Evolutionary conservation across 2,113 vertebrate species (phyloP), one percentile per base, ranked within the genome.

Genomic region (Epinephelus cyanopodus): DNA sequence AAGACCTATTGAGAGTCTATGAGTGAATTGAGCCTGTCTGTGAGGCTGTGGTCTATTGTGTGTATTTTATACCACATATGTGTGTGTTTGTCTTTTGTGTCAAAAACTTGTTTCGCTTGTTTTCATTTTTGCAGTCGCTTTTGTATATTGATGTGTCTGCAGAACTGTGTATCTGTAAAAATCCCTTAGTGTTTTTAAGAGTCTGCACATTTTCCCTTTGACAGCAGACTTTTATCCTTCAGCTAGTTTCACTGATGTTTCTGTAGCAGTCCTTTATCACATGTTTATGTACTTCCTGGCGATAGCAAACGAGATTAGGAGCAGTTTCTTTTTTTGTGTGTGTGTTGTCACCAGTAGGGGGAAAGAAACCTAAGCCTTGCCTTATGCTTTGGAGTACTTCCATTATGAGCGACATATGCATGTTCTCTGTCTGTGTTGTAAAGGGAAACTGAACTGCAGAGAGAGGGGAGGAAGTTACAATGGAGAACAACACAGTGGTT

Each of bases 401-500:
- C 63, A 2, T 58, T 66, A 18, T 18, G 42, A 82, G 39, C 52
- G n/a, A 39, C 12, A 64, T 50, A 17, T 45, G 10, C 47, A 29
- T 69, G n/a, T 25, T 57, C n/a, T 85, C 45, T 73, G 8, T 56
- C 29, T 66, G 7, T 12, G 4, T 64, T 67, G 76, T 52, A 65
- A 87, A 84, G 52, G 83, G 76, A 91, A 92, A 87, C 66, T 27
- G 21, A 37, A 52, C 64, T 81, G 45, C 21, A 85, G n/a, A 86
- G 39, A 73, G 42, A 63, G 47, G 42, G 52, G 62, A 90, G 91
- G 92, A 92, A 90, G 89, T 88, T 29, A 42, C 33, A 54, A 67
- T 74, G 33, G 77, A 88, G 77, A 87, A 87, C 67, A 79, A 79
- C 60, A 42, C 1, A 3, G 58, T 9, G 2, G 69, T 68, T 65